A percentile compares a stretch with the other conserved stretches of the same genome.
Conservation (phyloP, 2,888 invertebrate species). For the Calameuta pallipes region DNA sequence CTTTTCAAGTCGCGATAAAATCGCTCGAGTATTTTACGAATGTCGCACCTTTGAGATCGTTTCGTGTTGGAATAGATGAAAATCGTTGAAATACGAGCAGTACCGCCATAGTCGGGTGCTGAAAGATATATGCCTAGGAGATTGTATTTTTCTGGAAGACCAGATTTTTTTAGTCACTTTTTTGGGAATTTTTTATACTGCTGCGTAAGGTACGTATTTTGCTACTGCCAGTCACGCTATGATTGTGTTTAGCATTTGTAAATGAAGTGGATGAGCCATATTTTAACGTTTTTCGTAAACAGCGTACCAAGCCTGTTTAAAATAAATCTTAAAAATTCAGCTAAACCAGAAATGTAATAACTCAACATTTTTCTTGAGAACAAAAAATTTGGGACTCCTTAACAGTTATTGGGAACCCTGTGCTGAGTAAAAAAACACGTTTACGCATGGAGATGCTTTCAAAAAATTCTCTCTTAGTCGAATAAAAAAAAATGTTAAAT, state of each 20-base stretch:
- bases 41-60: neutral
- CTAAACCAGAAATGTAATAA: neutral
- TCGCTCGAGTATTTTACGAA: neutral
- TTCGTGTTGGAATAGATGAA: neutral
- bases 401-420: neutral
- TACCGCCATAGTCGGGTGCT: neutral
- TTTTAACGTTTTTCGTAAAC: constrained; percentile 19
- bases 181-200: constrained; percentile 23
- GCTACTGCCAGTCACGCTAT: constrained; percentile 31
- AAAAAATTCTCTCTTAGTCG: neutral
- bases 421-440: neutral
- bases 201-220: constrained; percentile 13
- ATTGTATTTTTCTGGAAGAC: neutral
- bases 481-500: neutral
- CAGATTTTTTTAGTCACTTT: constrained; percentile 4
- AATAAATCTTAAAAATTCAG: neutral
- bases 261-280: constrained; percentile 33
- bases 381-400: neutral
- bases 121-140: neutral
- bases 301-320: neutral
- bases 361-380: neutral
- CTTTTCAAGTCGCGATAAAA: neutral
- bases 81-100: neutral
- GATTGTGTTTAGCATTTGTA: constrained; percentile 39
- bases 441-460: neutral